Evolutionary conservation across 2,888 invertebrate genomes (phyloP), one percentile per base, ranked within the genome.

Genomic region (Ophioninae sp.): DNA sequence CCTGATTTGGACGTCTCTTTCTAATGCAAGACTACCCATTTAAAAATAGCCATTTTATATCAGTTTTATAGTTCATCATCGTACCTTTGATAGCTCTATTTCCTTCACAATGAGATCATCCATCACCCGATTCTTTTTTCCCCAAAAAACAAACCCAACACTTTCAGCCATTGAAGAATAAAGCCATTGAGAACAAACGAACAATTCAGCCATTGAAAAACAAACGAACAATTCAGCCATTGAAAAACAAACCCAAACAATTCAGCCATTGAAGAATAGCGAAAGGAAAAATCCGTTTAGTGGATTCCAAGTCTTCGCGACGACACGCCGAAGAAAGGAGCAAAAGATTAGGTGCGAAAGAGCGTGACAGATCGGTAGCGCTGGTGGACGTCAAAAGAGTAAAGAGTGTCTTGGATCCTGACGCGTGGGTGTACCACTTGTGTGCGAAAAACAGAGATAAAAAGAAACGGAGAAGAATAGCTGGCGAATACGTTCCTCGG

Each of bases 381-480:
- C 10, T 37, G 23, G 51, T 37, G 51, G 75, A 71, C 30, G 30
- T 30, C 30, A 3, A 39, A 37, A 41, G 37, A 59, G 37, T 30
- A 73, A 72, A 79, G 44, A 58, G 75, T 67, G 51, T 67, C 41
- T 2, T 59, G 17, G 63, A 65, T 9, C 10, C 51, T n/a, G 37
- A 44, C 51, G 56, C 63, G 81, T 67, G 58, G 65, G 81, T 69
- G 74, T 81, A 74, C 74, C 64, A 78, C 68, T 69, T 10, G n/a
- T 58, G 64, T 37, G 39, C 8, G 67, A 51, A 63, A 64, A 37
- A 76, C 73, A 41, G 30, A 51, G 51, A 63, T 22, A 63, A 65
- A 37, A 80, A 74, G 69, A 58, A 82, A 41, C 73, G 61, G 74
- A 79, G 75, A 81, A 84, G 81, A 76, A 84, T 84, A 81, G 75